phyloP scores from a whole-genome alignment of 1,140 invertebrate genomes.

The Paramacrobiotus metropolitanus region DNA sequence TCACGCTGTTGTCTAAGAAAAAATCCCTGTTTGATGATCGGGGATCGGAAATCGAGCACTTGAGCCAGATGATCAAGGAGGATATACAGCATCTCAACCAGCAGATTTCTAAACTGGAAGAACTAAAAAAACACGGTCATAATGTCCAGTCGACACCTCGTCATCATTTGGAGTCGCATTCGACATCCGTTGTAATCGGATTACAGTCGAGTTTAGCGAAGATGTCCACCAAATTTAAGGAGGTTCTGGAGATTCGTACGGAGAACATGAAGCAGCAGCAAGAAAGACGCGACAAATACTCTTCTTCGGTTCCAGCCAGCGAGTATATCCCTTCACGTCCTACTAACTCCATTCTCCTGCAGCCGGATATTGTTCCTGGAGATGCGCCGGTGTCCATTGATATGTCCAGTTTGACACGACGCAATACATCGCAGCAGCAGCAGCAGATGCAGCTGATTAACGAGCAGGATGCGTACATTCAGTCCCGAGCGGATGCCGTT shows the following conservation, averaged over 20 bases:
- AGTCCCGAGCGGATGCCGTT: conserved; percentile 85
- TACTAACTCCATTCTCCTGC: conserved; percentile 31
- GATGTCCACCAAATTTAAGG: conserved; percentile 91
- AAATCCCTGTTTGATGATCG: conserved; percentile 91
- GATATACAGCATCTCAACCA: conserved; percentile 82
- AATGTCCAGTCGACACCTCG: conserved; percentile 13
- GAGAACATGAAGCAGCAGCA: conserved; percentile 92
- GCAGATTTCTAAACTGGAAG: conserved; percentile 51
- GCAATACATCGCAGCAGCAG: conserved; percentile 22
- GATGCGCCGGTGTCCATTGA: conserved; percentile 41
- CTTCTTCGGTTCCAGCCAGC: conserved; percentile 41
- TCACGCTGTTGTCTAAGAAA: conserved; percentile 82
- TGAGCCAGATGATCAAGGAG: conserved; percentile 91
- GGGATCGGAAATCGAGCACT: conserved; percentile 66
- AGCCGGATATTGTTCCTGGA: conserved; percentile 23
- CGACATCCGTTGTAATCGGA: conserved; percentile 75
- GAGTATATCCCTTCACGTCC: conserved; percentile 38
- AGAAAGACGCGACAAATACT: conserved; percentile 70
- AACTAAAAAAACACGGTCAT: conserved; percentile 22
- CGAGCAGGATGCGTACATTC: conserved; percentile 51
- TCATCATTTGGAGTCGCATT: conserved; percentile 67
- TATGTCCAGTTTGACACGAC: conserved; percentile 23
- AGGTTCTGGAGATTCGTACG: conserved; percentile 65
- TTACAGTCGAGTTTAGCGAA: conserved; percentile 81
- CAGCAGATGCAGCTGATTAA: conserved; percentile 48